Base-by-base conservation (phyloP, 2,797 vertebrate species). In the Takifugu rubripes region DNA sequence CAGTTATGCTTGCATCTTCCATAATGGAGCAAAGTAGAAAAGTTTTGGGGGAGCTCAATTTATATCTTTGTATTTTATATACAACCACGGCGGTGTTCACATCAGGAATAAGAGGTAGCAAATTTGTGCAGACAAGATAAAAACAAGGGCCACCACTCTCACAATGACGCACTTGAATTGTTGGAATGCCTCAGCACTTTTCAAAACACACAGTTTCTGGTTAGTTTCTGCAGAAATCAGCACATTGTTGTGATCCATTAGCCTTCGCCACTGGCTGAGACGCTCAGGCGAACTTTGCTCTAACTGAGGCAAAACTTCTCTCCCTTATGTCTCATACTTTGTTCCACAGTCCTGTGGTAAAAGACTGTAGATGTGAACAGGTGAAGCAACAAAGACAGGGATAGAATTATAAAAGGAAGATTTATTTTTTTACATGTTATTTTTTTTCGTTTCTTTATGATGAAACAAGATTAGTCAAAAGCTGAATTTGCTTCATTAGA, bases 1-100 rank as follows among this genome's bases (percentile, higher is more conserved):
- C 5, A 0, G 2, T 47, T n/a, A 16, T 65, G 48, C 75, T 72
- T 78, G 65, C 79, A 74, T 69, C 61, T 68, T 61, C 67, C 64
- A 72, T 85, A 69, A 79, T 86, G 84, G 84, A 79, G 77, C 78
- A 85, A 84, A 84, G 81, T 79, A 54, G 59, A 49, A 68, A 60
- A 76, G 82, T 84, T 70, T 57, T 52, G 42, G 2, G 42, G 31
- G 14, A 21, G 70, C 86, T 84, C 83, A 78, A 84, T 87, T 74
- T 14, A 73, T 83, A 75, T 51, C 64, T 48, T 45, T 70, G 72
- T 73, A 66, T 66, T 68, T 72, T 56, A 58, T 21, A 56, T 63
- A 36, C 58, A 56, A 36, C 27, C 44, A 57, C 48, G 49, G 27
- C 56, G 50, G 29, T n/a, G 64, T 29, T 46, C 25, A 68, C 31